Evolutionary conservation across 2,113 vertebrate species (phyloP).

Genomic region (Ictalurus punctatus): DNA sequence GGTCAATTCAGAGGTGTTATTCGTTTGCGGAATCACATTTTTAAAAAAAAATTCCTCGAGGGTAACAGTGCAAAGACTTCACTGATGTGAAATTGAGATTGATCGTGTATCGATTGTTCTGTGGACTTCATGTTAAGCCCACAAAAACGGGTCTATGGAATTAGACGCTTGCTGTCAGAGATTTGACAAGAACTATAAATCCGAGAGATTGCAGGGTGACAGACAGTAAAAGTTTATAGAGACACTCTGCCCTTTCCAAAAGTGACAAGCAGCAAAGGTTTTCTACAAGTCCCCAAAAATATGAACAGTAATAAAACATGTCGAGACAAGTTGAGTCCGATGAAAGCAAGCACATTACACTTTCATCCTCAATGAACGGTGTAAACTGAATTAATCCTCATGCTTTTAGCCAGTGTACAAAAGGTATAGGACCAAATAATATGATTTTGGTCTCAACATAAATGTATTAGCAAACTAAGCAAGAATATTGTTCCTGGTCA

Average conservation of each 20-base stretch:
- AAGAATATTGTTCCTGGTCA: not conserved
- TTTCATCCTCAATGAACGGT: not conserved
- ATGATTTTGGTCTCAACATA: not conserved
- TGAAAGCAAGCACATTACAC: not conserved
- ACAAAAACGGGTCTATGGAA: conserved; percentile 56
- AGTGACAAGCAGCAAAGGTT: conserved; percentile 55
- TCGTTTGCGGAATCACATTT: conserved; percentile 53
- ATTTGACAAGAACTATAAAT: conserved; percentile 61
- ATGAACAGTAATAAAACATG: not conserved
- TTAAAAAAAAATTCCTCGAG: conserved; percentile 63
- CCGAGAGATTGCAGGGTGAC: conserved; percentile 57
- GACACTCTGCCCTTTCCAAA: conserved; percentile 66
- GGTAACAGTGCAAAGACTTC: conserved; percentile 56
- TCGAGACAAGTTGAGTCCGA: not conserved
- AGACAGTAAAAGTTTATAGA: conserved; percentile 61
- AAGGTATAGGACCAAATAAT: not conserved
- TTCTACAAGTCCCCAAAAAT: not conserved
- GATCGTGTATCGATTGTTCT: conserved; percentile 73
- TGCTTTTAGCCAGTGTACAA: not conserved
- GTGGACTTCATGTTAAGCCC: conserved; percentile 59
- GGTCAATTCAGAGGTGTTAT: conserved; percentile 46
- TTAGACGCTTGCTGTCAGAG: conserved; percentile 46
- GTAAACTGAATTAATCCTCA: not conserved
- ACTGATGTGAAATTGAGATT: conserved; percentile 73
- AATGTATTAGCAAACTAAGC: conserved; percentile 13